phyloP scores from a whole-genome alignment of 2,113 vertebrate genomes.

The Campylorhamphus procurvoides region DNA sequence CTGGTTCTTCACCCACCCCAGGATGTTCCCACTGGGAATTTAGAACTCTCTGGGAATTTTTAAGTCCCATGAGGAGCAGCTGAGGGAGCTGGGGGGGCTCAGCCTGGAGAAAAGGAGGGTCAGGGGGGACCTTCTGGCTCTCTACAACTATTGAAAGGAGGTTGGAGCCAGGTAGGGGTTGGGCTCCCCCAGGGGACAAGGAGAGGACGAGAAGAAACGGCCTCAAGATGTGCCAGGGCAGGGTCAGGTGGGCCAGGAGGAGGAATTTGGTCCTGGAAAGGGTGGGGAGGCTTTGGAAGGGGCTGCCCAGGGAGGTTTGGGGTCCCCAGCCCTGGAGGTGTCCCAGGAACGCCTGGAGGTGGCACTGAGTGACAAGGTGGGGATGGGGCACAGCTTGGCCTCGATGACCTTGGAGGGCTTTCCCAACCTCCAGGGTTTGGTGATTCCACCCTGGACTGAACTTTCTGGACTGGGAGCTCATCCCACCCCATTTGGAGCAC shows the following conservation, averaged over 20 bases:
- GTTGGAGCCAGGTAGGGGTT: too few species aligned
- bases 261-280: neutral
- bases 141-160: neutral
- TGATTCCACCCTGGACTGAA: neutral
- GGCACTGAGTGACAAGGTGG: neutral
- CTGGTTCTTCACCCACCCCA: too few species aligned
- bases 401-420: fast-evolving
- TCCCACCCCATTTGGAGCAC: neutral
- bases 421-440: neutral
- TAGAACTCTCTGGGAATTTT: too few species aligned
- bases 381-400: neutral
- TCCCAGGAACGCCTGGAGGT: neutral
- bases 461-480: neutral
- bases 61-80: too few species aligned
- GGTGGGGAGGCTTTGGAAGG: neutral
- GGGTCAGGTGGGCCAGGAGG: neutral
- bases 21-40: too few species aligned
- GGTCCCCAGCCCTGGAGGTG: neutral
- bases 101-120: neutral
- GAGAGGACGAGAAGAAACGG: neutral
- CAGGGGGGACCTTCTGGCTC: neutral
- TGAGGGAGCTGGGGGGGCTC: too few species aligned
- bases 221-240: neutral
- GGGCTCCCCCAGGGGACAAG: neutral
- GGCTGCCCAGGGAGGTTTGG: neutral